Conservation (phyloP, 2,888 invertebrate species). For the Limnephilus rhombicus region DNA sequence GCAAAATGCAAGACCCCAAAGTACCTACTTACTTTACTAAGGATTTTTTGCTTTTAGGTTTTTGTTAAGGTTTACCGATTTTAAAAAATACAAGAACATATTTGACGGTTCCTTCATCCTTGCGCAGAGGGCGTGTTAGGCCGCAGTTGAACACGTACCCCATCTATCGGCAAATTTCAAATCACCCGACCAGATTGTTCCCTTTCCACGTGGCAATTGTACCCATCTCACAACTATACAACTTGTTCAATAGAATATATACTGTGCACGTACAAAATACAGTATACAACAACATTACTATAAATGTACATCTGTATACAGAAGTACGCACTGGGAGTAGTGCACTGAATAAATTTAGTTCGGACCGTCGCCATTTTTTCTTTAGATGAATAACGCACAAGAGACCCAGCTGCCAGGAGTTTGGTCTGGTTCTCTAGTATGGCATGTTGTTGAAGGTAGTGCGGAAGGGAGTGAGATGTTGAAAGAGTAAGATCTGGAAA, state of each 20-base stretch:
- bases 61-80: background rate
- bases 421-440: no score
- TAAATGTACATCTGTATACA: background rate
- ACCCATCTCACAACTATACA: background rate
- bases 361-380: no score
- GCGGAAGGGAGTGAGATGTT: no score
- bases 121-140: background rate
- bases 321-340: background rate
- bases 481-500: no score
- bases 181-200: background rate
- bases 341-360: no score
- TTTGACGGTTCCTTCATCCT: background rate
- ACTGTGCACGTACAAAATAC: background rate
- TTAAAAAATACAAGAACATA: background rate
- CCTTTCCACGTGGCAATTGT: background rate
- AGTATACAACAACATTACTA: background rate
- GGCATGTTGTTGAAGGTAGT: no score
- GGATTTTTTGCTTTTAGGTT: no score
- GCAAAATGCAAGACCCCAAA: no score
- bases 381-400: no score
- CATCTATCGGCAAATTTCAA: background rate
- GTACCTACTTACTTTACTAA: no score
- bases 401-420: no score
- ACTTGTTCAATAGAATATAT: background rate
- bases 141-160: background rate